Conservation (phyloP, 2,888 invertebrate genomes). For the Stegophylla sp. region DNA sequence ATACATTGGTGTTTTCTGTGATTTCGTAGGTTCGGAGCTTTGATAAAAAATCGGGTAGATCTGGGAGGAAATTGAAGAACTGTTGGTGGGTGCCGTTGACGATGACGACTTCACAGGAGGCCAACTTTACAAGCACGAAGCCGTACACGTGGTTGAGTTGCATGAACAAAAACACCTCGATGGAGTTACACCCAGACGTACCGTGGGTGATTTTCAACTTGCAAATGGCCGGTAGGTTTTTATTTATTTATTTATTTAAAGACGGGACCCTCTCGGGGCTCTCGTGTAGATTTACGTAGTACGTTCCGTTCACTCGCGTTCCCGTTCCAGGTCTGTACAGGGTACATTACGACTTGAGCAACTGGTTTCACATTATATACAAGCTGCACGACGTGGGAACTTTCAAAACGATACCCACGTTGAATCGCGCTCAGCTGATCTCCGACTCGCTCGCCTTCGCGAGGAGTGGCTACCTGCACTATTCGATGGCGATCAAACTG, state of each 20-base stretch:
- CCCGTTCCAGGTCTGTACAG: slow-evolving; percentile 73
- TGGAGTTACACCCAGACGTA: slow-evolving; percentile 60
- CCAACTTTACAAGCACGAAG: slow-evolving; percentile 68
- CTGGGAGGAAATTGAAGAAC: slow-evolving; percentile 41
- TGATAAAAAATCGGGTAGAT: no score
- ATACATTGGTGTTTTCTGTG: no score
- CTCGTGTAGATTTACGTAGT: no score
- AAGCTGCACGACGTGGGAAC: slow-evolving; percentile 66
- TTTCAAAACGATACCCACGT: slow-evolving; percentile 68
- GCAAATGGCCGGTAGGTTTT: slow-evolving; percentile 66
- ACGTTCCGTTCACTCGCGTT: no score
- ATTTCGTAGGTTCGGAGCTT: no score
- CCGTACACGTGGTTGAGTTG: slow-evolving; percentile 70
- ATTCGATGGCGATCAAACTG: slow-evolving; percentile 71
- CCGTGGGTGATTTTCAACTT: slow-evolving; percentile 67
- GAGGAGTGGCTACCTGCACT: slow-evolving; percentile 71
- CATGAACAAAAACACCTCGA: not conserved
- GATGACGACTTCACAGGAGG: slow-evolving; percentile 67
- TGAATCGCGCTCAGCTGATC: slow-evolving; percentile 82
- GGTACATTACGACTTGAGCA: slow-evolving; percentile 74
- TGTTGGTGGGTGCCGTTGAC: slow-evolving; percentile 74
- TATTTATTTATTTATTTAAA: not conserved
- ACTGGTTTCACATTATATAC: slow-evolving; percentile 71
- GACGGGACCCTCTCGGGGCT: no score
- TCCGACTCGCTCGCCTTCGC: slow-evolving; percentile 80